Base-by-base conservation (phyloP, 1,140 invertebrate species). In the Heliothis subflexa region DNA sequence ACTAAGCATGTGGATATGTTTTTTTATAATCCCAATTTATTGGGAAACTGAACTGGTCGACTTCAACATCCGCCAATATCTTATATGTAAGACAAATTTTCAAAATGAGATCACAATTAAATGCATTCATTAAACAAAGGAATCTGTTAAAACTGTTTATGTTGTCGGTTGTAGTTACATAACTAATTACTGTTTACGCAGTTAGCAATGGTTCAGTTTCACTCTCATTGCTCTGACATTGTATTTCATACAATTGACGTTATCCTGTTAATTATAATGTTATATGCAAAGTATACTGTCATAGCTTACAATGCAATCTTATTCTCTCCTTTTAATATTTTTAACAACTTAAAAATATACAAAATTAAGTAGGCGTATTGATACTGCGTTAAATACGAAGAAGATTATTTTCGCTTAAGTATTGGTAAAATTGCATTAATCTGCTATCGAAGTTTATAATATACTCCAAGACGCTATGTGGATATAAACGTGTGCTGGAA, bases 191-290 rank as follows among this genome's bases (percentile, higher is more conserved):
- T 12, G 83, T 82, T 86, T 81, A 86, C 79, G 82, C 90, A 90
- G 85, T 86, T 85, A 86, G 89, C 89, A 89, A 86, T 85, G 88
- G 79, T 81, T 84, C 79, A 82, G 85, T 86, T 86, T 62, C 50
- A 85, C 85, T 83, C 86, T 78, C 80, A 85, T 83, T 78, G 82
- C 72, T 70, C n/a, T 50, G 84, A 86, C 79, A 91, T 93, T 93
- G 92, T 94, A 94, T 93, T 91, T 85, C 45, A 93, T 94, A 94
- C 93, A 94, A 94, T 92, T 89, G 90, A 93, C 88, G 85, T 85
- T 79, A 75, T 75, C 81, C 82, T 84, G 78, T 89, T 85, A 83
- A 85, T 89, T 84, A 86, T 85, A 82, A 86, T 86, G 82, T 85
- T 86, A 86, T 83, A 90, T 89, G 89, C 91, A 91, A 90, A 91